Evolutionary conservation across 2,888 invertebrate species (phyloP), one percentile per base, ranked within the genome.

Genomic region (Agonum fuliginosum): DNA sequence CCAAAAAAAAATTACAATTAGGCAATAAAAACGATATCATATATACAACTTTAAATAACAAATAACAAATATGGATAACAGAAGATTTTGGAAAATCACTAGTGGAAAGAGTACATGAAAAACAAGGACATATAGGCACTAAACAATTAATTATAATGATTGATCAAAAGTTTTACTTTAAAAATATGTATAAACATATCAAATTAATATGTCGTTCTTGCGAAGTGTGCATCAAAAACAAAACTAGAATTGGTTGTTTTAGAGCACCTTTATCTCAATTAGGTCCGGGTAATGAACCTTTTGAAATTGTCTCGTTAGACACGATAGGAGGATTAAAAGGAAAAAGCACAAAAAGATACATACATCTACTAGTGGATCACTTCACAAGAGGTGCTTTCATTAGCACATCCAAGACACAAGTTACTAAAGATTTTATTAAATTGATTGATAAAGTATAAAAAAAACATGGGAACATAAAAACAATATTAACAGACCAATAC

Each of bases 71-170:
- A 67, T 79, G 69, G 67, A 17, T 77, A 6, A 58, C 79, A 24
- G 72, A 76, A 62, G 65, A 75, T 67, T 79, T 79, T 54, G 79
- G 79, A 20, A 71, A 41, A 14, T 24, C n/a, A 30, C 67, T 79
- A 34, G 72, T 79, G 19, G 34, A 27, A 51, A 67, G 67, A 74
- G 41, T 80, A 34, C 78, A 75, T 70, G 67, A 20, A 37, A 37
- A 76, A 20, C 74, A 80, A 54, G 79, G 78, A 19, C 78, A 78
- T 71, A 77, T 79, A 19, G 79, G 79, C 6, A 51, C 37, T 14
- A 58, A 48, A 19, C 77, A 51, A 69, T 22, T 79, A 46, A 79
- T 54, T 67, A 43, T 70, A 34, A 79, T 69, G 10, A 54, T 79
- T 41, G 46, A 65, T 1, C 71, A 62, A 77, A 71, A 62, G 73